Conservation (phyloP, 2,888 invertebrate species). For the Reticulitermes lucifugus region DNA sequence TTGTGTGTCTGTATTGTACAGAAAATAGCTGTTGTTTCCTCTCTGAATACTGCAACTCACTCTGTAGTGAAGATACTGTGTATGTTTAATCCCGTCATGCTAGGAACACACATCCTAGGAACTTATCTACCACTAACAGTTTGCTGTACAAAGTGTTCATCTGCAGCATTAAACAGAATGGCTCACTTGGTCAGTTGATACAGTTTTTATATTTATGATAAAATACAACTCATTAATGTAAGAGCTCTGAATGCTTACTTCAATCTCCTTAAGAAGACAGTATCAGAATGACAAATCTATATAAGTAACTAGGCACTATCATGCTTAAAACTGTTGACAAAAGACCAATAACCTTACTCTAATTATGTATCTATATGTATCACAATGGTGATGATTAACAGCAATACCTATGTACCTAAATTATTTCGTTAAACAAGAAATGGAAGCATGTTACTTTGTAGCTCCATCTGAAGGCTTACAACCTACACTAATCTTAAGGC, state of each 20-base stretch:
- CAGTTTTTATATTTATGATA: neutral
- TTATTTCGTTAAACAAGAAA: neutral
- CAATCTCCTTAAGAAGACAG: neutral
- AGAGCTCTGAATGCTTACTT: neutral
- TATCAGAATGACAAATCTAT: neutral
- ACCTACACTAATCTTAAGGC: neutral
- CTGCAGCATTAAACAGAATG: neutral
- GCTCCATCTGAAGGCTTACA: neutral
- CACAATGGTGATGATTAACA: neutral
- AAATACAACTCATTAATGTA: neutral
- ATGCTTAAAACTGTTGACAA: neutral
- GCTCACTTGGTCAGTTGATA: constrained; percentile 16
- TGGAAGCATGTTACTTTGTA: neutral
- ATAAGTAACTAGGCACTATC: neutral
- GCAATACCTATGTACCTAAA: neutral
- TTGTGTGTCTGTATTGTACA: too few relatives aligned
- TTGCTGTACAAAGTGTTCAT: constrained; percentile 34
- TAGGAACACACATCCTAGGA: neutral
- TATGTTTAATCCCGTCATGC: too few relatives aligned
- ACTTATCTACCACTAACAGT: constrained; percentile 29
- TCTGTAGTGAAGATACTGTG: too few relatives aligned
- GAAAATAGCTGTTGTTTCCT: too few relatives aligned
- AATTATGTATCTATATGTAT: neutral
- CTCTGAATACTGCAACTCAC: too few relatives aligned
- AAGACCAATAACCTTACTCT: neutral